A percentile compares a stretch with the other conserved stretches of the same genome.
phyloP scores from a whole-genome alignment of 2,113 vertebrate species.

The Alethe castanea region DNA sequence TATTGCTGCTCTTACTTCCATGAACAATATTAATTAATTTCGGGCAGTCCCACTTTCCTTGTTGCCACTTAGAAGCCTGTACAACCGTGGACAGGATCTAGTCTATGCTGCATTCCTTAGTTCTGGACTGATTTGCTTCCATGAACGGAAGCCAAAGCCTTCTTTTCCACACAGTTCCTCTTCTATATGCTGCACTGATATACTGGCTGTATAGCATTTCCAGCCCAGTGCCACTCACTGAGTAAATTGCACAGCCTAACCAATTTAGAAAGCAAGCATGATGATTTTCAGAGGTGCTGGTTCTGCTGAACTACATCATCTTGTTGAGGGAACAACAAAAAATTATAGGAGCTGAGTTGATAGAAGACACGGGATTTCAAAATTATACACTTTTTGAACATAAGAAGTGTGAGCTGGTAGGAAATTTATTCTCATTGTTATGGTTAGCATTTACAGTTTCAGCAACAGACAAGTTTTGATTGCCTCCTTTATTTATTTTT shows the following conservation, averaged over 20 bases:
- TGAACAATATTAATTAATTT: background rate
- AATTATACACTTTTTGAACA: background rate
- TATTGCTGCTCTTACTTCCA: background rate
- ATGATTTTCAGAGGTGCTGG: background rate
- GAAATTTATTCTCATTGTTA: background rate
- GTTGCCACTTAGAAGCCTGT: background rate
- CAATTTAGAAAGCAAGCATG: background rate
- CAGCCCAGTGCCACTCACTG: background rate
- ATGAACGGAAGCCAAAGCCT: background rate
- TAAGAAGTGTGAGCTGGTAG: background rate
- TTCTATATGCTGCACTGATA: background rate
- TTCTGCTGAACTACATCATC: slow-evolving; percentile 1
- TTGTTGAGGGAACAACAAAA: slow-evolving; percentile 1
- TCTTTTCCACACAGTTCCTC: background rate
- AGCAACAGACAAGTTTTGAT: slow-evolving; percentile 17
- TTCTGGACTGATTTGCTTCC: background rate
- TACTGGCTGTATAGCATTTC: background rate
- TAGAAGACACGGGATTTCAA: background rate
- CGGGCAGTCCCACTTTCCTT: background rate
- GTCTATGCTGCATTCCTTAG: background rate
- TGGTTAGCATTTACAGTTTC: background rate
- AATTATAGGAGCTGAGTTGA: background rate
- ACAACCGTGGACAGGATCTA: background rate
- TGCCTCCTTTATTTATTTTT: slow-evolving; percentile 27
- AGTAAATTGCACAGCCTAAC: background rate